Conservation (phyloP, 2,888 invertebrate species). For the Pristionchus maxplancki region DNA sequence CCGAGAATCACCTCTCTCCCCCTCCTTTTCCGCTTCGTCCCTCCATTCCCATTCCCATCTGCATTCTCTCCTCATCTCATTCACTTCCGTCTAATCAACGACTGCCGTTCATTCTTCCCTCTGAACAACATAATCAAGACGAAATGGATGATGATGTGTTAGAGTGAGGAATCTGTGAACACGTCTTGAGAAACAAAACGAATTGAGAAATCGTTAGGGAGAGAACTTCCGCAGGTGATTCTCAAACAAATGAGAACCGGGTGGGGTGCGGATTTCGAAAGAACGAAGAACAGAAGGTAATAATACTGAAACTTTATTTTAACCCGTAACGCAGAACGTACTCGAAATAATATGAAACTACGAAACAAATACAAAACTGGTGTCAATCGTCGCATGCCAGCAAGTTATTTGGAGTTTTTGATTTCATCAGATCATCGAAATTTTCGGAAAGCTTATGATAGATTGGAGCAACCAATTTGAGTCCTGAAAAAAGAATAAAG, state of each 20-base stretch:
- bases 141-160: neutral
- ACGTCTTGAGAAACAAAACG: too few relatives aligned
- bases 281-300: too few relatives aligned
- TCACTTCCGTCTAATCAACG: neutral
- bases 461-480: neutral
- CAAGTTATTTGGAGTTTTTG: neutral
- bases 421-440: neutral
- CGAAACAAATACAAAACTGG: neutral
- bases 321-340: too few relatives aligned
- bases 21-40: too few relatives aligned
- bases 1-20: neutral
- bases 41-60: neutral
- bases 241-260: too few relatives aligned
- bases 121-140: neutral
- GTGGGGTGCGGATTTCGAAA: too few relatives aligned
- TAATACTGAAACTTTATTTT: too few relatives aligned
- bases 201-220: too few relatives aligned
- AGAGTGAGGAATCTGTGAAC: neutral
- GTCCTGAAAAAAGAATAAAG: neutral
- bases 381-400: neutral
- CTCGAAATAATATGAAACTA: neutral
- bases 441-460: neutral
- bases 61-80: conserved; percentile 1
- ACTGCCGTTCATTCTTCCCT: neutral
- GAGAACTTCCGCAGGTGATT: too few relatives aligned